A percentile compares a stretch with the other conserved stretches of the same genome.
These are phyloP conservation scores for Cygnus buccinator DNA, from an alignment of 2,113 vertebrate genomes.

Conservation along the genomic window DNA sequence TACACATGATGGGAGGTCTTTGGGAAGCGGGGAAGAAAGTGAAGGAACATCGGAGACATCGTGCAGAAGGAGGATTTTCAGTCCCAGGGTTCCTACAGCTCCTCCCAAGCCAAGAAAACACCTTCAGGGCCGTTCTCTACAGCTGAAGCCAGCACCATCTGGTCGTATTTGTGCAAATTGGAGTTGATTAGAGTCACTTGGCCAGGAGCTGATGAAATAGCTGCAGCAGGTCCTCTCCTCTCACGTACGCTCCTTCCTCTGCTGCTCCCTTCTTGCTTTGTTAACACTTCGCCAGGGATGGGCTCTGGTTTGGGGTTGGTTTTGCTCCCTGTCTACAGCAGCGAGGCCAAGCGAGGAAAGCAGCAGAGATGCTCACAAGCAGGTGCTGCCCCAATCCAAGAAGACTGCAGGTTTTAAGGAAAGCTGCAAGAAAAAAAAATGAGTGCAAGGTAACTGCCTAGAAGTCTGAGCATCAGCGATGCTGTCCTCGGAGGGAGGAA, in stretches of 20 bases:
- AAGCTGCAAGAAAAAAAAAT: neutral
- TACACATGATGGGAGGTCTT: fast-evolving
- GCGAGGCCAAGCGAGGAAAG: neutral
- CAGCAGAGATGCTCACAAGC: neutral
- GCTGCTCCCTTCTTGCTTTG: neutral
- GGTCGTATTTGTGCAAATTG: neutral
- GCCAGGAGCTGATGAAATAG: neutral
- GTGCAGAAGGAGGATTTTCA: neutral
- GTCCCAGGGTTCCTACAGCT: neutral
- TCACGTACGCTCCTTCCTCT: neutral
- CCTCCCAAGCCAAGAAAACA: neutral
- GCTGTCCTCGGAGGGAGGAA: neutral
- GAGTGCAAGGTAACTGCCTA: neutral
- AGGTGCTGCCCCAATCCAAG: neutral
- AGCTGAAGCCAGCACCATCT: neutral
- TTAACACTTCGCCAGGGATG: neutral
- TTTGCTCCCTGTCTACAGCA: neutral
- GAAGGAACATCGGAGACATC: neutral
- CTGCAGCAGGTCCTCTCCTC: neutral
- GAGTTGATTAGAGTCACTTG: fast-evolving
- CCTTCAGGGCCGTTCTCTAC: neutral
- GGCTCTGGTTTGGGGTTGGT: neutral
- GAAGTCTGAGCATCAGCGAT: neutral
- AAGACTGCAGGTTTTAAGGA: neutral
- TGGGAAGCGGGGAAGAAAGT: neutral